Percentiles rank a stretch among this genome's conserved stretches.
Conservation (phyloP, 2,888 invertebrate species). For the Oligia fasciuncula region DNA sequence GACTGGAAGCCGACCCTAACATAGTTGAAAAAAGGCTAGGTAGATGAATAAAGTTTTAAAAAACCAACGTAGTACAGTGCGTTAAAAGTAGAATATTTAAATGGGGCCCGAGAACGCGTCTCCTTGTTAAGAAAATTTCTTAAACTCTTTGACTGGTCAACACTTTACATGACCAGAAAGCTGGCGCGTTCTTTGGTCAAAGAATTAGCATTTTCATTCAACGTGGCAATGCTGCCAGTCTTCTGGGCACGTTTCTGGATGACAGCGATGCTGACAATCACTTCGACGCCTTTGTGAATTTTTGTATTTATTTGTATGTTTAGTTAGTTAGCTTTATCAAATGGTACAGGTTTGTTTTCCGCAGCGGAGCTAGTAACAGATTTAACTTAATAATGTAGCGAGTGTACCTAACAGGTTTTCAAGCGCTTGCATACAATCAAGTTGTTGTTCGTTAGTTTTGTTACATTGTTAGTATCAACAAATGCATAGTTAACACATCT, state of each 20-base stretch:
- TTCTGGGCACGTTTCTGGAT: neutral
- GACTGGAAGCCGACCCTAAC: too few species aligned
- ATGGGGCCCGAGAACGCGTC: neutral
- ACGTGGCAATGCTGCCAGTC: neutral
- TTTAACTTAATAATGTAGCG: neutral
- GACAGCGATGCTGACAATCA: neutral
- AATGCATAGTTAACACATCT: neutral
- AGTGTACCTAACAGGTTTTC: constrained; percentile 1
- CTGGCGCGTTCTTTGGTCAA: neutral
- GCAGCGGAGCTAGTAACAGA: neutral
- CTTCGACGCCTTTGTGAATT: too few species aligned
- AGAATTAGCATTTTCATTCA: neutral
- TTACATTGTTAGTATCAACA: neutral
- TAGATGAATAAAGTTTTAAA: too few species aligned
- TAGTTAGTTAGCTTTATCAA: neutral
- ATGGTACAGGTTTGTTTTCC: neutral
- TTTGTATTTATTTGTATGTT: too few species aligned
- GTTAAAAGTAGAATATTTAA: neutral
- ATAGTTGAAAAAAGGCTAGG: too few species aligned
- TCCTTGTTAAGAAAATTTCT: neutral
- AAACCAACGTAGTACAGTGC: neutral
- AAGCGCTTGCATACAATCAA: neutral
- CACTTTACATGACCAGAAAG: neutral
- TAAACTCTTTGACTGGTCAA: neutral
- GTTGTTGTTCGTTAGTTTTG: neutral